Conservation (phyloP, 2,113 vertebrate genomes). For the Engraulis encrasicolus region DNA sequence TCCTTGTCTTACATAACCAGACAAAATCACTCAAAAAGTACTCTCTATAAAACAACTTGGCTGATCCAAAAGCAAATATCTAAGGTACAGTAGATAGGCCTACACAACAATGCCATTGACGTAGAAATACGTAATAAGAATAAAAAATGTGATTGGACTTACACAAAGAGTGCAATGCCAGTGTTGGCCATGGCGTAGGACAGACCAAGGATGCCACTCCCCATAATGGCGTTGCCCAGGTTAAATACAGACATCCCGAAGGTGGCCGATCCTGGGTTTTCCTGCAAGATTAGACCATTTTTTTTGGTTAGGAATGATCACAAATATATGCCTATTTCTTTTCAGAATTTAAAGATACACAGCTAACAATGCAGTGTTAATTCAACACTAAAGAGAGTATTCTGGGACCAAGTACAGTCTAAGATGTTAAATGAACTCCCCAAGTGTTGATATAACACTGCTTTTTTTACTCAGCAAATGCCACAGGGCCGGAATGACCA, state of each 20-base stretch:
- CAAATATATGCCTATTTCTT: too few relatives aligned
- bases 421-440: too few relatives aligned
- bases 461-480: too few relatives aligned
- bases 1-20: neutral
- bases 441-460: neutral
- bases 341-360: too few relatives aligned
- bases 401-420: too few relatives aligned
- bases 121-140: neutral
- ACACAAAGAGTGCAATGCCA: slow-evolving; percentile 97
- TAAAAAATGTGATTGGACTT: slow-evolving; percentile 69
- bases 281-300: slow-evolving; percentile 52
- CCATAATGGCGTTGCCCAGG: slow-evolving; percentile 99
- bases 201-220: slow-evolving; percentile 96
- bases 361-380: too few relatives aligned
- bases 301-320: neutral
- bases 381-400: too few relatives aligned
- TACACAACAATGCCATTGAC: neutral
- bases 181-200: slow-evolving; percentile 99
- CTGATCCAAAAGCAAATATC: neutral
- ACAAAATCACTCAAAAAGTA: neutral
- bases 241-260: slow-evolving; percentile 99
- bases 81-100: neutral
- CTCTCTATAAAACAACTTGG: neutral
- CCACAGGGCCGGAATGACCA: neutral
- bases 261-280: slow-evolving; percentile 93